Conservation (phyloP, 2,888 invertebrate species). For the Rhaphigaster nebulosa region DNA sequence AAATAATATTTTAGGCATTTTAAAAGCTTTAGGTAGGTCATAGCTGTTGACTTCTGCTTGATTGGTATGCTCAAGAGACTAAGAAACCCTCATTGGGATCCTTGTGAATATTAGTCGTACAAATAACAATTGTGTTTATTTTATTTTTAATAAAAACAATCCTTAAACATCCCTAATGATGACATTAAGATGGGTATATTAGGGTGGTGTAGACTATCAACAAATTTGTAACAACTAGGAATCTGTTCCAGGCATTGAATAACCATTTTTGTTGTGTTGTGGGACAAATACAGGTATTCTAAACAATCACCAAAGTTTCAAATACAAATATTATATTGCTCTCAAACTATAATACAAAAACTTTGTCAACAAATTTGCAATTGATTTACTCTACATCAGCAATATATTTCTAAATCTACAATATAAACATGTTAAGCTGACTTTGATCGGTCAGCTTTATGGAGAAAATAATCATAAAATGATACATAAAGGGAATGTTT, state of each 20-base stretch:
- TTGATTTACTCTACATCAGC: background rate
- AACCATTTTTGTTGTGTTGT: background rate
- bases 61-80: background rate
- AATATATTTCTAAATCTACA: constrained; percentile 3
- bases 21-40: background rate
- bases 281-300: background rate
- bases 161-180: background rate
- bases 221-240: background rate
- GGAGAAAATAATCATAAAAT: background rate
- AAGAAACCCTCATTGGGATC: background rate
- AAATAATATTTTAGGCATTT: background rate
- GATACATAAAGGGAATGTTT: constrained; percentile 37
- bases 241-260: background rate
- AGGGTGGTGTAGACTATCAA: background rate
- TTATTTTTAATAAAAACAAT: background rate
- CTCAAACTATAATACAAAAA: background rate
- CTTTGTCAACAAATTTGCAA: background rate
- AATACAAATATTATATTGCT: background rate
- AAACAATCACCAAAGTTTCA: background rate
- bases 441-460: background rate
- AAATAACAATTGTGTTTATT: background rate
- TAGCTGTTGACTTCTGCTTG: background rate
- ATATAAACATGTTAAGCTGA: constrained; percentile 18
- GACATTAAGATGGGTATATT: background rate
- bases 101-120: background rate